Conservation (phyloP, 1,140 invertebrate genomes). For the Solenopsis fugax region DNA sequence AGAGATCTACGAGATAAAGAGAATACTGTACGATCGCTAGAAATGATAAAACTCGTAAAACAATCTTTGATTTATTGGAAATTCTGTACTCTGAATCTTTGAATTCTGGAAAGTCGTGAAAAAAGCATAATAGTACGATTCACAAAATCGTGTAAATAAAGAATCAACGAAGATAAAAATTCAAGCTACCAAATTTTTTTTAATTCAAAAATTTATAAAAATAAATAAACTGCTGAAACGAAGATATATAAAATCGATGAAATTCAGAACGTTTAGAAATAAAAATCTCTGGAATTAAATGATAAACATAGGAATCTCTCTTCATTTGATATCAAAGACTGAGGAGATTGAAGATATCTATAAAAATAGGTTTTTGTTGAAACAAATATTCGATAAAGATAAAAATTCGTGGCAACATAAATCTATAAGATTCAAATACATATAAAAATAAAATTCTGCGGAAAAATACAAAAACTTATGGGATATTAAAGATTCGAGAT, state of each 20-base stretch:
- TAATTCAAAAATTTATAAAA: background rate
- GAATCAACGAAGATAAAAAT: background rate
- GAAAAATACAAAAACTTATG: background rate
- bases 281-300: background rate
- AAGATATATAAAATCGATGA: background rate
- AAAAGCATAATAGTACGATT: background rate
- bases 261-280: background rate
- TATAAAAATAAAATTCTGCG: background rate
- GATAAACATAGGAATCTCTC: background rate
- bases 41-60: constrained; percentile 16
- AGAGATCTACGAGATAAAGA: background rate
- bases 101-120: background rate
- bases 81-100: background rate
- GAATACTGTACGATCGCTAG: background rate
- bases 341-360: background rate
- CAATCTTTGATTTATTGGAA: constrained; percentile 13
- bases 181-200: background rate
- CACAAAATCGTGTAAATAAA: background rate
- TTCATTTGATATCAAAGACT: background rate
- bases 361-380: background rate
- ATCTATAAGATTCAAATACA: background rate
- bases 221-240: background rate
- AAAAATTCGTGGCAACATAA: background rate
- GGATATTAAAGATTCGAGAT: background rate
- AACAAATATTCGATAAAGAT: background rate